These are phyloP conservation scores for Sycophila sp. DNA, from an alignment of 1,140 invertebrate genomes.

Conservation along the genomic window DNA sequence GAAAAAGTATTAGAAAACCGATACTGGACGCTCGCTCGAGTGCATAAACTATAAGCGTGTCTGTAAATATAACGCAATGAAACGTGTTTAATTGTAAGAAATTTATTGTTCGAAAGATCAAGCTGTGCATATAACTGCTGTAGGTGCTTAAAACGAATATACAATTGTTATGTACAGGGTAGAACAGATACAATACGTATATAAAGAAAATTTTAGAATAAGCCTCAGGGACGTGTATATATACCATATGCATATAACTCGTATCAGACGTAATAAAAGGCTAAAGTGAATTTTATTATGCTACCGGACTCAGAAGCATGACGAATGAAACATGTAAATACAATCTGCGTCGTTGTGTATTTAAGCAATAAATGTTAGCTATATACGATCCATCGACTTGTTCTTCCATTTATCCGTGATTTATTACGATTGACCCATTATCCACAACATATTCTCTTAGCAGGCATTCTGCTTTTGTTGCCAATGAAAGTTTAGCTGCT, in stretches of 20 bases:
- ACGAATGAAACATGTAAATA: conserved; percentile 53
- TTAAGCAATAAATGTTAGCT: conserved; percentile 59
- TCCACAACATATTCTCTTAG: too few species aligned
- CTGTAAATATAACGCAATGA: too few species aligned
- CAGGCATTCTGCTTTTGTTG: too few species aligned
- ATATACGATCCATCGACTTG: neutral
- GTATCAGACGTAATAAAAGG: neutral
- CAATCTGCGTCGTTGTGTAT: conserved; percentile 47
- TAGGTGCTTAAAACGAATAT: conserved; percentile 12
- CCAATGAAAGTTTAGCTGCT: too few species aligned
- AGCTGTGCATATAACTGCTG: neutral
- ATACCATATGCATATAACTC: neutral
- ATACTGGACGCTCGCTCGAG: neutral
- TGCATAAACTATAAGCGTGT: neutral
- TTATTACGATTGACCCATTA: too few species aligned
- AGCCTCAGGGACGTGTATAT: conserved; percentile 21
- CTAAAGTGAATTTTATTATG: neutral
- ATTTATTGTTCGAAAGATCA: neutral
- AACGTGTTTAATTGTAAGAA: neutral
- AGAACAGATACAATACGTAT: neutral
- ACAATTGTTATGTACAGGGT: conserved; percentile 25
- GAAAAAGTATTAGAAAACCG: too few species aligned
- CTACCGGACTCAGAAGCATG: neutral
- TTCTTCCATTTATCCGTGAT: too few species aligned
- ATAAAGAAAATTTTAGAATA: conserved; percentile 43